Evolutionary conservation across 2,888 invertebrate genomes (phyloP).

Genomic region (Lumbricus terrestris): DNA sequence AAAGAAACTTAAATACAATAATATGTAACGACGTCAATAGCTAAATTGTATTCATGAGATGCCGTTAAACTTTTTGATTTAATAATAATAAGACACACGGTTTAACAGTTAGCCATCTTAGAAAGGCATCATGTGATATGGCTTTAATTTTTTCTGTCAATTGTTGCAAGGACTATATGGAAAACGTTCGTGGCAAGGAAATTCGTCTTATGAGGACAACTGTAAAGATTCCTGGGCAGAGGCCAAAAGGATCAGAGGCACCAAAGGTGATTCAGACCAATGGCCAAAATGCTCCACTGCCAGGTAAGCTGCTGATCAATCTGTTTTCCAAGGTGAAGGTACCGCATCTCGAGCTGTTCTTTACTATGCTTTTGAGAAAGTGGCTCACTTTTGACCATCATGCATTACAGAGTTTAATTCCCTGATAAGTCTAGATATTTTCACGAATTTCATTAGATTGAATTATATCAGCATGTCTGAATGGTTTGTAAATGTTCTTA

Average conservation of each 20-base stretch:
- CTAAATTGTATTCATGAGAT: no score
- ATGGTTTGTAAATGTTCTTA: no score
- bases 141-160: neutral
- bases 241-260: conserved; percentile 29
- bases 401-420: neutral
- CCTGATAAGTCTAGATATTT: neutral
- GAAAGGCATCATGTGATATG: neutral
- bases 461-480: neutral
- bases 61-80: no score
- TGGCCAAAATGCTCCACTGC: neutral
- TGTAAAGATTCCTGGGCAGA: conserved; percentile 34
- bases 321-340: neutral
- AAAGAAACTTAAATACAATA: no score
- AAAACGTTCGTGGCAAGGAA: conserved; percentile 31
- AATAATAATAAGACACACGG: no score
- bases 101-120: neutral
- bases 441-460: neutral
- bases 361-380: neutral
- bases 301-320: neutral
- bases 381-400: neutral
- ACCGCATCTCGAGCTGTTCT: neutral
- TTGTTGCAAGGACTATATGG: conserved; percentile 32
- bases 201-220: conserved; percentile 28
- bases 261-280: conserved; percentile 6
- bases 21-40: no score